A percentile compares a stretch with the other conserved stretches of the same genome.
Conservation (phyloP, 92 coral and sea anemone species). For the Ricordea florida region DNA sequence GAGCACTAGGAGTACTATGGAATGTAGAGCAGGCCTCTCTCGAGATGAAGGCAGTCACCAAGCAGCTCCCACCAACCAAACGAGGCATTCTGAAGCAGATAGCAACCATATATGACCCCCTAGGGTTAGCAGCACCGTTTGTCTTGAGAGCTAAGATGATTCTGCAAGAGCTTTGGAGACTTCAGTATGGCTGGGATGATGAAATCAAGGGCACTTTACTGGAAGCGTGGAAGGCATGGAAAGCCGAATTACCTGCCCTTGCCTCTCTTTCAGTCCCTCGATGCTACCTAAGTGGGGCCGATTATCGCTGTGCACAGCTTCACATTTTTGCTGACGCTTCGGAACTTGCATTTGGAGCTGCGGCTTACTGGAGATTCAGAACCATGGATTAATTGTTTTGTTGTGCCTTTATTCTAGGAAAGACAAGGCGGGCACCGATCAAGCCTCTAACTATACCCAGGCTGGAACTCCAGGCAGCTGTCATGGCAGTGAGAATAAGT, state of each 20-base stretch:
- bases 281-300: constrained; percentile 15
- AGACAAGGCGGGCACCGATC: constrained; percentile 48
- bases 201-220: constrained; percentile 22
- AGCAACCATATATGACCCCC: constrained; percentile 37
- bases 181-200: constrained; percentile 24
- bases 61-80: constrained; percentile 17
- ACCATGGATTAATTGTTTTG: not conserved
- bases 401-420: constrained; percentile 35
- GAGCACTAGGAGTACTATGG: constrained; percentile 45
- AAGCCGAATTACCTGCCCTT: constrained; percentile 28
- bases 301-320: constrained; percentile 4
- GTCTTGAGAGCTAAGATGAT: constrained; percentile 43
- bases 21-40: constrained; percentile 43
- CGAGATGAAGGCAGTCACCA: constrained; percentile 13
- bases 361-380: constrained; percentile 27
- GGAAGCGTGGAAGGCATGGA: constrained; percentile 56
- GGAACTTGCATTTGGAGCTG: constrained; percentile 52
- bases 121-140: constrained; percentile 43
- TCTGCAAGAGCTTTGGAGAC: constrained; percentile 50
- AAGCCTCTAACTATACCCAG: constrained; percentile 54
- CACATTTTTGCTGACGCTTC: constrained; percentile 62
- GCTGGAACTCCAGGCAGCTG: constrained; percentile 62
- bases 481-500: constrained; percentile 41
- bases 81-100: constrained; percentile 24
- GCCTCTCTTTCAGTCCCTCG: constrained; percentile 30